Evolutionary conservation across 1,140 invertebrate species (phyloP), one percentile per base, ranked within the genome.

Genomic region (Tetragnatha versicolor): DNA sequence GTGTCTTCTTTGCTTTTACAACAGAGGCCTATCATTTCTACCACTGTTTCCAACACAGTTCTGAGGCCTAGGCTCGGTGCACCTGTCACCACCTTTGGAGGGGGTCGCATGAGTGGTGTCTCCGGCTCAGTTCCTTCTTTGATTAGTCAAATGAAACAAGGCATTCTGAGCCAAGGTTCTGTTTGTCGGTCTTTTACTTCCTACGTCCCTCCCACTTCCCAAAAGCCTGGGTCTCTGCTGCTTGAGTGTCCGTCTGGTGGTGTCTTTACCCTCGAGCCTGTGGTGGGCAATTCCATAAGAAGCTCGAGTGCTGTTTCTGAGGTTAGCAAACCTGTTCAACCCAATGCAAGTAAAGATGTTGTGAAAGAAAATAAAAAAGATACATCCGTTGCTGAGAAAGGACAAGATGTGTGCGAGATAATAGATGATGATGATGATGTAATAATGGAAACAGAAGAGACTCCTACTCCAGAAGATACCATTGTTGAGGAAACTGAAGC

Each of bases 171-270:
- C n/a, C n/a, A n/a, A n/a, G n/a, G n/a, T n/a, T n/a, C n/a, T n/a
- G n/a, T n/a, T n/a, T n/a, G n/a, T n/a, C n/a, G n/a, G n/a, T 39
- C 33, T 10, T 37, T 14, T 29, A 27, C 5, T 60, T 6, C 27
- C n/a, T 31, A 31, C 10, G 14, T 53, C 20, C 17, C 35, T 22
- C 35, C 14, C 14, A 47, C 17, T 10, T 20, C 42, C 6, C 47
- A 70, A n/a, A 51, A 51, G 14, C 53, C 53, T 27, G 27, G 51
- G 4, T 12, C 51, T 29, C n/a, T 61, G 27, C 17, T 75, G 0
- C 49, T 75, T 33, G 70, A 75, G 6, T 75, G n/a, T n/a, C n/a
- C 70, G 14, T 47, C 55, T 25, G 70, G 70, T 25, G 70, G 63
- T 22, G 7, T 75, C 9, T 75, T 33, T 14, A 63, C 63, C 55